Evolutionary conservation across 2,113 vertebrate species (phyloP), one percentile per base, ranked within the genome.

Genomic region (Eudyptes chrysolophus): DNA sequence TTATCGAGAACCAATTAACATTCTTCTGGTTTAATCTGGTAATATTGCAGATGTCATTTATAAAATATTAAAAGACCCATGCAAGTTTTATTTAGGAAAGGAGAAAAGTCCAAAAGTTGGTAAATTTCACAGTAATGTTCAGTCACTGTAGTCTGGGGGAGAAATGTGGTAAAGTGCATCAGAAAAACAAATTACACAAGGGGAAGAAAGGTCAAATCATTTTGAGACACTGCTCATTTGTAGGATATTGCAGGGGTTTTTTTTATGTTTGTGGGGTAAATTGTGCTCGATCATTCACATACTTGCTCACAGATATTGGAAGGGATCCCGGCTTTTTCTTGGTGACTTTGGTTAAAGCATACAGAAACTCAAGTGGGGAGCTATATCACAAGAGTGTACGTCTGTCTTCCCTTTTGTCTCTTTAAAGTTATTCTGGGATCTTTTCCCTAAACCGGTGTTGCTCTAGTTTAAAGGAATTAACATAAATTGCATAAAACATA

Each of bases 1-100:
- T 95, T 82, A 69, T 89, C 9, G n/a, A 94, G 84, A 94, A 85
- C 93, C 94, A 86, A 9, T 92, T 78, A 58, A 49, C 32, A 11
- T 66, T 87, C 22, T 84, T 90, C 48, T 89, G 21, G 65, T 87
- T 72, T 52, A 76, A 46, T 74, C 40, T 83, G 27, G 20, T 83
- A 85, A 77, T 74, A 65, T 46, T 74, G 49, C 38, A 82, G 58
- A 22, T 90, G 61, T 68, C 34, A n/a, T 79, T 40, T 85, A 2
- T 65, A 69, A 89, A 89, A 65, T 94, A 25, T 24, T 82, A 51
- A 72, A 85, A 86, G 58, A 58, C 30, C 16, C 19, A 11, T n/a
- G 34, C 51, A 84, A 20, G 27, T 74, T 90, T 88, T 71, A 58
- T 81, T 85, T 92, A 64, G 38, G 44, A 74, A 30, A 55, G 16